Conservation (phyloP, 2,113 vertebrate genomes). For the Dendropsophus ebraccatus region DNA sequence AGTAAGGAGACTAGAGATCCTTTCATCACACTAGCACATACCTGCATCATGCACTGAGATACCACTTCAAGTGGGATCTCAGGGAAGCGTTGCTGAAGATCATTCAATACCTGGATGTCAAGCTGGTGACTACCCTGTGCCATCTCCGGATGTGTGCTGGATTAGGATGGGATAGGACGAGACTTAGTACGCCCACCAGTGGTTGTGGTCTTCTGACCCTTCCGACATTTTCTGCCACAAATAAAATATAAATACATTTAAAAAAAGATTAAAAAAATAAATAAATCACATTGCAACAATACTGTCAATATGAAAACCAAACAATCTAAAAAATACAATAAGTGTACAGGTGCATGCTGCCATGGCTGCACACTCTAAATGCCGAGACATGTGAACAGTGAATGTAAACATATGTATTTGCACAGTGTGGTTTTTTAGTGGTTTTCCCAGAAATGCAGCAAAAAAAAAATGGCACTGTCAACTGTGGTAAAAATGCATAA, state of each 20-base stretch:
- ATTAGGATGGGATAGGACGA: conserved; percentile 64
- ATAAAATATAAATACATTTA: no score
- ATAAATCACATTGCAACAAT: conserved; percentile 26
- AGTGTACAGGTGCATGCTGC: no score
- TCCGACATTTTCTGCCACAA: conserved; percentile 81
- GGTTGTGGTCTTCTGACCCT: conserved; percentile 79
- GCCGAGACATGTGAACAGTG: no score
- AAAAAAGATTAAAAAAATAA: no score
- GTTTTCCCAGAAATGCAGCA: no score
- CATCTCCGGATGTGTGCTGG: conserved; percentile 85
- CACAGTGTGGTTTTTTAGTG: no score
- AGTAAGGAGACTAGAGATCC: no score
- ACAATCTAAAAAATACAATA: no score
- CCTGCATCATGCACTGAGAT: conserved; percentile 97
- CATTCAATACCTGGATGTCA: conserved; percentile 93
- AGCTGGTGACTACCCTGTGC: conserved; percentile 94
- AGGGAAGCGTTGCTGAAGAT: conserved; percentile 96
- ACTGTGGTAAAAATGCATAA: no score
- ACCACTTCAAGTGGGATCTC: conserved; percentile 97
- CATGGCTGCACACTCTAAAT: no score
- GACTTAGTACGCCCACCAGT: conserved; percentile 85
- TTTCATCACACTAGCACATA: conserved; percentile 65
- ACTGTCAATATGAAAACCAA: neutral
- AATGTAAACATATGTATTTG: no score
- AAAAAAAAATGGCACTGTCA: no score